Evolutionary conservation across 2,113 vertebrate genomes (phyloP).

Genomic region (Cyphomyrus plagiostoma): DNA sequence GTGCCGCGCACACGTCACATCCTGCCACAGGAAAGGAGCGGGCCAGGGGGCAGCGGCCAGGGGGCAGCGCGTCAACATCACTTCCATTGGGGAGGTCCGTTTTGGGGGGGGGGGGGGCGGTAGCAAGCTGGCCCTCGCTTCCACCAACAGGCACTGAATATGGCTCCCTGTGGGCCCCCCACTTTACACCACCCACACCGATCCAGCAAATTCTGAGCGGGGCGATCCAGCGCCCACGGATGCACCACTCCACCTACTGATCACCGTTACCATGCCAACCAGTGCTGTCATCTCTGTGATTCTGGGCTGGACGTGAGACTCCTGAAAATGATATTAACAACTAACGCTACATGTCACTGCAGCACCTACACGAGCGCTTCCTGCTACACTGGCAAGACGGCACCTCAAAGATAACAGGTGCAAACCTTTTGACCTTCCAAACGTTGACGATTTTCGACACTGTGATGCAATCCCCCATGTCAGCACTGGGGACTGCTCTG

Average conservation of each 20-base stretch:
- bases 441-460: not conserved
- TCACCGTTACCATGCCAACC: conserved; percentile 6
- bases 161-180: not conserved
- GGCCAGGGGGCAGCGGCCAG: conserved; percentile 23
- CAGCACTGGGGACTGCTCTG: not conserved
- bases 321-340: not conserved
- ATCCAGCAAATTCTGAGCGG: not conserved
- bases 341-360: not conserved
- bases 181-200: not conserved
- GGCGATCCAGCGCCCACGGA: not conserved
- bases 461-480: not conserved
- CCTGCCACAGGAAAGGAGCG: conserved; percentile 59
- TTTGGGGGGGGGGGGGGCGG: not conserved
- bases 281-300: not conserved
- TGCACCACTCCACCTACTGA: not conserved
- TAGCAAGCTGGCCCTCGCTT: not conserved
- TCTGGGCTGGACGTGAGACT: not conserved
- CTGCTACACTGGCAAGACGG: not conserved
- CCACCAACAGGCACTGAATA: not conserved
- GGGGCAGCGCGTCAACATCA: conserved; percentile 9
- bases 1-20: conserved; percentile 42
- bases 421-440: not conserved
- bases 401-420: not conserved
- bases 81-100: not conserved
- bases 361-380: not conserved